A percentile compares a stretch with the other conserved stretches of the same genome.
phyloP scores from a whole-genome alignment of 2,797 vertebrate species.

The Sebastes wilsoni region DNA sequence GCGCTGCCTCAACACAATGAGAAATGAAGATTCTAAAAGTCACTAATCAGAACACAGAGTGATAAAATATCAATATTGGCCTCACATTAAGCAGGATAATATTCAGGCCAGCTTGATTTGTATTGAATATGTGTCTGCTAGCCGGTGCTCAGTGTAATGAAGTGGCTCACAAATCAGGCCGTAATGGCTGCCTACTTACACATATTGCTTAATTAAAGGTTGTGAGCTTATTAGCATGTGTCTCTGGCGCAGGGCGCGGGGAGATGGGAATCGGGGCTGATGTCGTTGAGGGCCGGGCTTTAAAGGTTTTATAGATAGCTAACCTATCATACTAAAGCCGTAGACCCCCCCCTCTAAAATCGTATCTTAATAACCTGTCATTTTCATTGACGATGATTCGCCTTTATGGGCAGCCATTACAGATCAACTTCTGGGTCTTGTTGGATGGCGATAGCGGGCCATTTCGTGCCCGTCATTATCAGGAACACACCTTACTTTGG shows the following conservation, averaged over 20 bases:
- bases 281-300: conserved; percentile 89
- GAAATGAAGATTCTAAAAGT: conserved; percentile 86
- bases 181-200: conserved; percentile 99
- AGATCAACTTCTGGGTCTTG: conserved; percentile 71
- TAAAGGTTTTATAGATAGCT: conserved; percentile 98
- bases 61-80: conserved; percentile 93
- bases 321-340: conserved; percentile 92
- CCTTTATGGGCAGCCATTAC: conserved; percentile 83
- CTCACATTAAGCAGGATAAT: conserved; percentile 93
- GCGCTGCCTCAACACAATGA: conserved; percentile 80
- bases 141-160: conserved; percentile 94
- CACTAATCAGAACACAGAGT: conserved; percentile 83
- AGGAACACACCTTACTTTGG: conserved; percentile 64
- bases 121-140: conserved; percentile 97
- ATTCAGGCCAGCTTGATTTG: conserved; percentile 94
- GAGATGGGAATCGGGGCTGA: conserved; percentile 86
- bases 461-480: conserved; percentile 67
- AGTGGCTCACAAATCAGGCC: conserved; percentile 98
- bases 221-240: conserved; percentile 99
- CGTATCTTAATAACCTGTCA: conserved; percentile 92
- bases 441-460: conserved; percentile 51
- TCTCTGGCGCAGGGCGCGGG: conserved; percentile 89
- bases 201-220: conserved; percentile 99
- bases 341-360: conserved; percentile 75
- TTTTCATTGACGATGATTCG: conserved; percentile 88